Evolutionary conservation across 2,888 invertebrate genomes (phyloP), one percentile per base, ranked within the genome.

Genomic region (Mycalesis mineus): DNA sequence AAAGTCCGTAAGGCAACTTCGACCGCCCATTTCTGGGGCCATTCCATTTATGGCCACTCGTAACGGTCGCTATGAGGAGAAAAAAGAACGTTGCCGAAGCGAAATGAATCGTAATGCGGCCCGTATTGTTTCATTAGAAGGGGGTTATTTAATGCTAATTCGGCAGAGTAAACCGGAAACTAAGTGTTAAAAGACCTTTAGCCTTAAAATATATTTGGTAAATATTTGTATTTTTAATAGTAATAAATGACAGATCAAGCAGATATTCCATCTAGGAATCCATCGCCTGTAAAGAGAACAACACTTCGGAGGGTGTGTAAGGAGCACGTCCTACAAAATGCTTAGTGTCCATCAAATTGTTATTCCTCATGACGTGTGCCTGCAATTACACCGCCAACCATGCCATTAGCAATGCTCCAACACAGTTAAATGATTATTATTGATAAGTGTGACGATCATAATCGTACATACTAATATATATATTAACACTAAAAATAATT

Each of bases 11-110:
- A 78, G 75, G 78, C 74, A 77, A 75, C 72, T 74, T 73, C 61
- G 71, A 57, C 66, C 71, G 70, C 65, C 77, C 72, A 79, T 77
- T 78, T 68, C 71, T 68, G 69, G 51, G 71, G 70, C 74, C 75
- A 77, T 82, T 82, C 73, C 74, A 66, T 82, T 83, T 81, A 83
- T 78, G 70, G 72, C 73, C 74, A 62, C 63, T 68, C 77, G 73
- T 80, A 81, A 81, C 77, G 74, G 76, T 69, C 73, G 71, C 71
- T 74, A 68, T 65, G 71, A 69, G 63, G 68, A 71, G 70, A 73
- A 78, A 81, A 80, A 80, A 75, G 70, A 68, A 69, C 73, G 70
- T 68, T 71, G 63, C 64, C 68, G 67, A 67, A 68, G 64, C 69
- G 68, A 74, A 76, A 75, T 69, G 73, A 73, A 78, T 74, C 72